Conservation (phyloP, 1,140 invertebrate genomes). For the Babylonia areolata region DNA sequence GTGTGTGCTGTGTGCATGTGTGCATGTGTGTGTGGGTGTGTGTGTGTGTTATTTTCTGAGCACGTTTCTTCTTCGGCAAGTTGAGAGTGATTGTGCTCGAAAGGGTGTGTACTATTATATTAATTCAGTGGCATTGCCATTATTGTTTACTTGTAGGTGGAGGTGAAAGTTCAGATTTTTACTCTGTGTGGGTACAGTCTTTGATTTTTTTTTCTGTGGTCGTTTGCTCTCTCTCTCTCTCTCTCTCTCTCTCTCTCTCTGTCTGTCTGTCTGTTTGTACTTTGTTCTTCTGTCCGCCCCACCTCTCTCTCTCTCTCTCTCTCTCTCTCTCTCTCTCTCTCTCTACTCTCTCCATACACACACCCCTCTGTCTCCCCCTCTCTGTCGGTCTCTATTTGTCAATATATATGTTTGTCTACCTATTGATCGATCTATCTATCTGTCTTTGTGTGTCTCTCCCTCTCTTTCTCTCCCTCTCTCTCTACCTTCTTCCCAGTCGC, state of each 20-base stretch:
- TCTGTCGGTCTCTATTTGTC: too few species aligned
- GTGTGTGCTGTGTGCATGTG: neutral
- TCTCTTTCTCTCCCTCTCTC: too few species aligned
- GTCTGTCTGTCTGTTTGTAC: neutral
- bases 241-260: conserved; percentile 28
- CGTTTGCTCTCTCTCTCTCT: neutral
- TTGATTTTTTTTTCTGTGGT: neutral
- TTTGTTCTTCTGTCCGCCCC: neutral
- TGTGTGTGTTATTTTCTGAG: neutral
- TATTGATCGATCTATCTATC: too few species aligned
- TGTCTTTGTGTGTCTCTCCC: too few species aligned
- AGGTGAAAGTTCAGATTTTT: too few species aligned
- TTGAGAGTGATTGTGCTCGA: too few species aligned
- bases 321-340: neutral
- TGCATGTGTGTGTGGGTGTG: neutral
- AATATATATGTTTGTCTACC: too few species aligned
- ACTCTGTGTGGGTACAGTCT: neutral
- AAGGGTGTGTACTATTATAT: too few species aligned
- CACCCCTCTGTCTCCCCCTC: too few species aligned
- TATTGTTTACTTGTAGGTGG: too few species aligned
- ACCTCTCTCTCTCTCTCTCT: neutral
- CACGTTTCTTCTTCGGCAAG: neutral
- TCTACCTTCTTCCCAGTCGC: too few species aligned
- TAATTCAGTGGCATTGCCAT: too few species aligned
- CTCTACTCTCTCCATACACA: neutral